A percentile compares a stretch with the other conserved stretches of the same genome.
phyloP scores from a whole-genome alignment of 2,888 invertebrate genomes.

The Cylloceria caligata region DNA sequence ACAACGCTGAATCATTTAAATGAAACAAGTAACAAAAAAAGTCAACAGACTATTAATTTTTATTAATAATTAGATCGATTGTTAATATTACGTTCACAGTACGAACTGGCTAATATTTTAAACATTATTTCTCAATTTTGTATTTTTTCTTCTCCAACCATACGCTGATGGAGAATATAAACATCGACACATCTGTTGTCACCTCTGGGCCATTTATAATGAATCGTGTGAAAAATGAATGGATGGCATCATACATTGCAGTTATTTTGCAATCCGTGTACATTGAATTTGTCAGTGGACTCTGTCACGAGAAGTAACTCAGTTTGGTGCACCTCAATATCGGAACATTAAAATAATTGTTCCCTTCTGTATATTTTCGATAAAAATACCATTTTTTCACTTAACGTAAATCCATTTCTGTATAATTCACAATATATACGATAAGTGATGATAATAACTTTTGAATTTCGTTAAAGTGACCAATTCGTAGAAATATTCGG shows the following conservation, averaged over 20 bases:
- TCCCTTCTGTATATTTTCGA: neutral
- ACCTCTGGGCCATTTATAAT: neutral
- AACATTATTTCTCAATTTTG: neutral
- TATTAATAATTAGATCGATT: no score
- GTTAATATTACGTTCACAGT: no score
- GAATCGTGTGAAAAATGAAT: neutral
- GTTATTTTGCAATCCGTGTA: neutral
- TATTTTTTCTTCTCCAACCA: neutral
- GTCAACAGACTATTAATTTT: no score
- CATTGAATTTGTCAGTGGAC: neutral
- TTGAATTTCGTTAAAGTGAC: neutral
- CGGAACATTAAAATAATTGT: neutral
- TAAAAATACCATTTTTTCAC: neutral
- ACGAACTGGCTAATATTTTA: no score
- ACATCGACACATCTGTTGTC: neutral
- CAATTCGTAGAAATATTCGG: conserved; percentile 4
- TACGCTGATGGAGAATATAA: neutral
- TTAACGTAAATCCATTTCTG: neutral
- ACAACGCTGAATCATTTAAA: no score
- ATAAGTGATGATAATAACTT: neutral
- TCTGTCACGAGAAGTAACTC: neutral
- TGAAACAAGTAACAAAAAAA: no score
- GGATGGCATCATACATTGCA: neutral
- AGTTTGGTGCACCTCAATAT: neutral
- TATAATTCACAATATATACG: neutral